Evolutionary conservation across 2,888 invertebrate species (phyloP), one percentile per base, ranked within the genome.

Genomic region (Pristionchus exspectatus): DNA sequence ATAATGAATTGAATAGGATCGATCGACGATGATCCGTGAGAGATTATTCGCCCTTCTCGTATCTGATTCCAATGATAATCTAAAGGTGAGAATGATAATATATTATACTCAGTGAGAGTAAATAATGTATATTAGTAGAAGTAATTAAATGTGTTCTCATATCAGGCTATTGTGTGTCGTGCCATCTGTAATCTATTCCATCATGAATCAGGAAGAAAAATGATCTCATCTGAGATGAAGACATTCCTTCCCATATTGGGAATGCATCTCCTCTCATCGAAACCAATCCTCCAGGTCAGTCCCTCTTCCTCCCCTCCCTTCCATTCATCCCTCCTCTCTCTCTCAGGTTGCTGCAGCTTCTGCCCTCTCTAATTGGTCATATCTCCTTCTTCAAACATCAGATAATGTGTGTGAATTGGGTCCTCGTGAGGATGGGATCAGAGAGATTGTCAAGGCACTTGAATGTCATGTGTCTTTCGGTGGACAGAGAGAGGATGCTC

Each of bases 41-140:
- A 93, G 96, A 95, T 91, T 95, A n/a, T 94, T 94, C 89, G 96
- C 96, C 90, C 96, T 96, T 93, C 95, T 93, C 33, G 90, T 93
- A 50, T 91, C 96, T 54, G 94, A 95, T n/a, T 93, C 96, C 7
- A 92, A 95, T 1, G 96, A 97, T 1, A 97, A 97, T 0, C 97
- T 98, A 95, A 90, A 91, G 81, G 81, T n/a, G 44, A 30, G 33
- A 27, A 50, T 50, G 12, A 50, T 9, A 50, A 50, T 50, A 50
- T 12, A 50, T 50, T 50, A 50, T 50, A 27, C 16, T 24, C n/a
- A 9, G 7, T 30, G 54, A 38, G 56, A 27, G 97, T 38, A 97
- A 30, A 30, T 27, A 74, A 30, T 74, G 12, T 12, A 10, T 30
- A 44, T 38, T 30, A 14, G 21, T 3, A 38, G 14, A 24, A 44